Conservation (phyloP, 2,113 vertebrate genomes). For the Furnarius figulus region DNA sequence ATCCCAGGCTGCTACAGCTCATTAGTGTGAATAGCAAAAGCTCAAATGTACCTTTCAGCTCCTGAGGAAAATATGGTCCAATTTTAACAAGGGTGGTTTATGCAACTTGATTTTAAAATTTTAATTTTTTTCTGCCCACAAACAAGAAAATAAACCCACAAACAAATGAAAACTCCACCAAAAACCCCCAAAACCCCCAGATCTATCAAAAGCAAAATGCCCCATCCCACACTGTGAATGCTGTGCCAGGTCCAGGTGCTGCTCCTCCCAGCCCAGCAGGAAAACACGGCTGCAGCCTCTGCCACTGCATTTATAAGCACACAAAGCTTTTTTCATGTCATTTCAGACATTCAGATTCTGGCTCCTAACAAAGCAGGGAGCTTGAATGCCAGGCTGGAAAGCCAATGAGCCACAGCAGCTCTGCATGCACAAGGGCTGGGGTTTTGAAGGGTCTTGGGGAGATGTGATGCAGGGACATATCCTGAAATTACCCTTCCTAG, state of each 20-base stretch:
- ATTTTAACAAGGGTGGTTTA: background rate
- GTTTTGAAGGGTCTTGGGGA: fast-evolving
- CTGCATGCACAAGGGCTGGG: fast-evolving
- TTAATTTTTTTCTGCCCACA: background rate
- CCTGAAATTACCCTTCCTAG: background rate
- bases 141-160: background rate
- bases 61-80: background rate
- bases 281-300: background rate
- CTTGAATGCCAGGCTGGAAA: background rate
- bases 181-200: fast-evolving
- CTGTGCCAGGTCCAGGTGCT: background rate
- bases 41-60: background rate
- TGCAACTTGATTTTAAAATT: background rate
- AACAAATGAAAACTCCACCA: background rate
- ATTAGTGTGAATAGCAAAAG: background rate
- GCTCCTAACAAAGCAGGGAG: background rate
- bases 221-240: fast-evolving
- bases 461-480: fast-evolving
- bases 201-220: background rate
- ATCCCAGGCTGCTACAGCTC: background rate
- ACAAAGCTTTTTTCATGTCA: background rate
- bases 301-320: background rate
- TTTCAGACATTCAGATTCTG: background rate
- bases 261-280: background rate
- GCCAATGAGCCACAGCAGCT: background rate